Percentiles rank a stretch among this genome's conserved stretches.
Conservation (phyloP, 2,888 invertebrate genomes). For the Tolmerus cingulatus region DNA sequence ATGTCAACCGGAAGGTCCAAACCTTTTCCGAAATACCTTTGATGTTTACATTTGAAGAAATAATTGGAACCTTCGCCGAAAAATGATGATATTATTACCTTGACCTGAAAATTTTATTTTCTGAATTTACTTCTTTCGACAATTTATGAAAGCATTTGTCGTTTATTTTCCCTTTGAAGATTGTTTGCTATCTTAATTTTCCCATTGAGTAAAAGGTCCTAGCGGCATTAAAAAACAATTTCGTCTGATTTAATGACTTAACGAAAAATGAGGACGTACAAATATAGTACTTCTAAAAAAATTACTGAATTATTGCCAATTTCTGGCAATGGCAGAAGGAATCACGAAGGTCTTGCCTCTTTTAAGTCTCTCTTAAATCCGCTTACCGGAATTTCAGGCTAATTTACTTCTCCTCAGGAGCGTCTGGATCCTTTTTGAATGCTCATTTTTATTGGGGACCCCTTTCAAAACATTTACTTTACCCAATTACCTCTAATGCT, state of each 20-base stretch:
- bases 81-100: too few species aligned
- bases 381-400: neutral
- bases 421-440: neutral
- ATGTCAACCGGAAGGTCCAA: too few species aligned
- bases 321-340: neutral
- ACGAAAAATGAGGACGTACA: neutral
- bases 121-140: too few species aligned
- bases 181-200: neutral
- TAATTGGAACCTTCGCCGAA: too few species aligned
- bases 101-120: too few species aligned
- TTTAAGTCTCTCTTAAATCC: neutral
- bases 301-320: neutral
- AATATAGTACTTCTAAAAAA: neutral
- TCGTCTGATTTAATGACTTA: neutral
- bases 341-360: neutral
- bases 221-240: neutral
- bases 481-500: slow-evolving; percentile 13
- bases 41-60: too few species aligned
- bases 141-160: neutral
- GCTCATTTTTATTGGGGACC: neutral
- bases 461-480: slow-evolving; percentile 31
- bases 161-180: neutral
- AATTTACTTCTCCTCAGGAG: neutral
- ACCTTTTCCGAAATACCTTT: too few species aligned
- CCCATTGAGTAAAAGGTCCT: neutral